A percentile compares a stretch with the other conserved stretches of the same genome.
Evolutionary conservation across 2,888 invertebrate genomes (phyloP).

Genomic region (Nowickia ferox): DNA sequence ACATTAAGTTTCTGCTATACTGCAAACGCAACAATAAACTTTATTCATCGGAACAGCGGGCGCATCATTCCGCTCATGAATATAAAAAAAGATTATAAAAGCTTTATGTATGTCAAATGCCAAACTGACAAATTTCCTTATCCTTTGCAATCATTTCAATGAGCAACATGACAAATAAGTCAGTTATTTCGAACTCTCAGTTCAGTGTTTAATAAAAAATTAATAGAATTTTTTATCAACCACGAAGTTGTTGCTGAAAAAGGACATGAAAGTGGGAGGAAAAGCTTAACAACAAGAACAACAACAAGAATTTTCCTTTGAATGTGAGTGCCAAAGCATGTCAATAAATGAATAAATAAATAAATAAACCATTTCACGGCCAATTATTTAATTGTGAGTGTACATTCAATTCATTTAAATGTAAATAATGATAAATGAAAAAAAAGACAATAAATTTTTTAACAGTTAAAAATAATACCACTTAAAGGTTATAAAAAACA

Average conservation of each 20-base stretch:
- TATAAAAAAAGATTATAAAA: not conserved
- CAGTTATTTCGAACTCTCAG: conserved; percentile 3
- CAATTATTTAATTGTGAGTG: conserved; percentile 25
- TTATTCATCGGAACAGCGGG: not conserved
- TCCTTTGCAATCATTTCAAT: not conserved
- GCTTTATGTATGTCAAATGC: not conserved
- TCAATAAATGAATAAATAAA: conserved; percentile 18
- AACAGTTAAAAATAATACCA: too few relatives aligned
- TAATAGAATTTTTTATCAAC: conserved; percentile 5
- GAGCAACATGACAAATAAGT: not conserved
- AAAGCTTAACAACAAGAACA: conserved; percentile 1
- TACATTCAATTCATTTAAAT: not conserved
- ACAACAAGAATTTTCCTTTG: not conserved
- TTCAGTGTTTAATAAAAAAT: conserved; percentile 30
- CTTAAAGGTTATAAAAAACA: too few relatives aligned
- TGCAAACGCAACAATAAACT: too few relatives aligned
- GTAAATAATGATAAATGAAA: not conserved
- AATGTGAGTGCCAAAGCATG: conserved; percentile 7
- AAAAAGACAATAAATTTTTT: not conserved
- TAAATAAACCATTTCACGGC: conserved; percentile 4
- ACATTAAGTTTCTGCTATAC: too few relatives aligned
- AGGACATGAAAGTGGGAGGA: not conserved
- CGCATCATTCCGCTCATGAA: not conserved
- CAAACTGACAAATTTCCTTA: not conserved
- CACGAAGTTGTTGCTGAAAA: not conserved